phyloP scores from a whole-genome alignment of 2,888 invertebrate species.

The Alloplasta piceator region DNA sequence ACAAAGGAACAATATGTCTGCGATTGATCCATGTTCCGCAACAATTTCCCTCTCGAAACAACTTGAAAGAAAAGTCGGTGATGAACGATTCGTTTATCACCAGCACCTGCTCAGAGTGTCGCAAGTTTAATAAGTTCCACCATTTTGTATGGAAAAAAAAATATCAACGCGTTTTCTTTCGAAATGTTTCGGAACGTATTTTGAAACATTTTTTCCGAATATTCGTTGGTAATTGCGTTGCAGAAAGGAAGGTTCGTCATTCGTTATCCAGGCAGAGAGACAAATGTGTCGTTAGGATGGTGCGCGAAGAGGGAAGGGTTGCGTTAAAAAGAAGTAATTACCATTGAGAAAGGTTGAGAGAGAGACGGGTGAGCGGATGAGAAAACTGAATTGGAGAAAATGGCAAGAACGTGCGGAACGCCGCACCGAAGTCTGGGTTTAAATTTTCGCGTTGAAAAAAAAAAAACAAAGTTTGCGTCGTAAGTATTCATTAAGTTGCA shows the following conservation, averaged over 20 bases:
- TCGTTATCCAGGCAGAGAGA: constrained; percentile 35
- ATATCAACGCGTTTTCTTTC: too few species aligned
- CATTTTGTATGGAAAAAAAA: too few species aligned
- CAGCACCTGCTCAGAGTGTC: too few species aligned
- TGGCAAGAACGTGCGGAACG: constrained; percentile 31
- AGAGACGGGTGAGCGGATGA: constrained; percentile 21
- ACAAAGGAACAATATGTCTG: too few species aligned
- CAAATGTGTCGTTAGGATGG: constrained; percentile 50
- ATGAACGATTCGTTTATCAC: too few species aligned
- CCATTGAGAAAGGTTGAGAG: constrained; percentile 18
- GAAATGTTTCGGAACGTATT: too few species aligned
- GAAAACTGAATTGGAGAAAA: constrained; percentile 43
- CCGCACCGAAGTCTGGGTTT: constrained; percentile 40
- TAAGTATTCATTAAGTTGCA: constrained; percentile 62
- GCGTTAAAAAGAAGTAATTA: constrained; percentile 59
- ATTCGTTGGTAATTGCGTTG: constrained; percentile 18
- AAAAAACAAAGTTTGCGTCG: constrained; percentile 38
- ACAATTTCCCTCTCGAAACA: too few species aligned
- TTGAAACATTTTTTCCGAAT: too few species aligned
- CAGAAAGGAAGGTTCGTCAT: constrained; percentile 45
- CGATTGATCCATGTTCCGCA: too few species aligned
- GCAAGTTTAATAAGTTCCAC: too few species aligned
- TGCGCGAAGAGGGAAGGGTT: background rate
- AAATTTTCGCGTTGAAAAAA: constrained; percentile 40
- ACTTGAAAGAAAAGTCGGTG: too few species aligned